Conservation (phyloP, 2,113 vertebrate species). For the Balaenoptera acutorostrata region DNA sequence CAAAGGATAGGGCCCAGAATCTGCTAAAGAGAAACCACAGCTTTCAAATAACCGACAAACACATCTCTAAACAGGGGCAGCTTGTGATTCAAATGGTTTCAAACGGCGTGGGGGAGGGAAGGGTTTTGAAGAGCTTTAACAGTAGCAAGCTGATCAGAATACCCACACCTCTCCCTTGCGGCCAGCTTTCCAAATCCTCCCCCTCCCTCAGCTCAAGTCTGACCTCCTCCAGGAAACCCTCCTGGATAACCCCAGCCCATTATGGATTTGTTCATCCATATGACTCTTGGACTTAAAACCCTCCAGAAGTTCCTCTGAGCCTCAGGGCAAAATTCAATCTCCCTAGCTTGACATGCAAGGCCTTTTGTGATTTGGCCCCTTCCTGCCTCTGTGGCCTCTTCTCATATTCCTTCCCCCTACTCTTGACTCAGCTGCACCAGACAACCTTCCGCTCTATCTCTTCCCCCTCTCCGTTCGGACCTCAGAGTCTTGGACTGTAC, state of each 20-base stretch:
- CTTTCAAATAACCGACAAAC: conserved; percentile 60
- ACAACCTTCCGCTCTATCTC: neutral
- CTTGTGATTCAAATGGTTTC: conserved; percentile 45
- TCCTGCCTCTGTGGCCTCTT: neutral
- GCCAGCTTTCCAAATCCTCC: neutral
- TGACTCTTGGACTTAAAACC: neutral
- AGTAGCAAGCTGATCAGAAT: neutral
- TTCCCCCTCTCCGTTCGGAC: neutral
- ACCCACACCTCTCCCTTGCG: neutral
- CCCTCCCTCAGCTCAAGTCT: neutral
- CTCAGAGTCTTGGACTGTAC: neutral
- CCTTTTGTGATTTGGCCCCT: neutral
- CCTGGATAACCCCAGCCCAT: neutral
- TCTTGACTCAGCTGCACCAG: neutral
- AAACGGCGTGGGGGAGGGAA: neutral
- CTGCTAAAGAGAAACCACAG: conserved; percentile 61
- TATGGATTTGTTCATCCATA: neutral
- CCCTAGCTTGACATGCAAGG: neutral
- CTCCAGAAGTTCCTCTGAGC: neutral
- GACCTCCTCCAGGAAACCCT: conserved; percentile 44
- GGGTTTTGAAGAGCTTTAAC: neutral
- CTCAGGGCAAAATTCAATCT: neutral
- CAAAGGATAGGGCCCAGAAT: conserved; percentile 56
- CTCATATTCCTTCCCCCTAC: neutral
- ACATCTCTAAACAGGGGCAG: conserved; percentile 36